Evolutionary conservation across 1,140 invertebrate genomes (phyloP).

Genomic region (Gonatopus flavifemur): DNA sequence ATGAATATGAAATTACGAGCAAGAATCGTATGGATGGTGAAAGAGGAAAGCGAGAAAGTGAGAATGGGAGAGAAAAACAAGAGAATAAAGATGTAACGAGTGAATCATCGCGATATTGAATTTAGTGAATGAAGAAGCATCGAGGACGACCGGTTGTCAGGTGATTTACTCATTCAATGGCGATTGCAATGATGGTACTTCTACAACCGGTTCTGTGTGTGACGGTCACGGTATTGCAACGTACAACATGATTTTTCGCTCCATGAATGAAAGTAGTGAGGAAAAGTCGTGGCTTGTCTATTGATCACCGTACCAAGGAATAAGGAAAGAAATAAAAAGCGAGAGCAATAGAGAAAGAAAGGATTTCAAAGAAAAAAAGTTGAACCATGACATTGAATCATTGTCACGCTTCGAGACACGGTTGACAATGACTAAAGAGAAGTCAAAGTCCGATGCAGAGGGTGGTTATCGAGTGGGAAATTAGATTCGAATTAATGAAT

Average conservation of each 20-base stretch:
- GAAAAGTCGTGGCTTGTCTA: slow-evolving; percentile 3
- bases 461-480: too few relatives aligned
- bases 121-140: slow-evolving; percentile 44
- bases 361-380: too few relatives aligned
- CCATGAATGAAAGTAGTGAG: slow-evolving; percentile 43
- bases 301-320: slow-evolving; percentile 10
- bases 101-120: too few relatives aligned
- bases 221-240: slow-evolving; percentile 20
- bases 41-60: too few relatives aligned
- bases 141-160: slow-evolving; percentile 29
- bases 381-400: slow-evolving; percentile 38
- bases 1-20: too few relatives aligned
- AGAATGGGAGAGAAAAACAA: background rate
- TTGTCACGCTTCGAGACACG: too few relatives aligned
- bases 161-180: slow-evolving; percentile 31
- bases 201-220: slow-evolving; percentile 44
- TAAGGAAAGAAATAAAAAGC: too few relatives aligned
- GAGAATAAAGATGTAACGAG: too few relatives aligned
- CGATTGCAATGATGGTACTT: slow-evolving; percentile 31
- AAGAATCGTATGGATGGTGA: too few relatives aligned
- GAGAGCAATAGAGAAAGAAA: too few relatives aligned
- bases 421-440: too few relatives aligned
- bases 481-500: too few relatives aligned
- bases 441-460: background rate
- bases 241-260: slow-evolving; percentile 27